phyloP scores from a whole-genome alignment of 2,797 vertebrate species.

The Sebastes flavidus region DNA sequence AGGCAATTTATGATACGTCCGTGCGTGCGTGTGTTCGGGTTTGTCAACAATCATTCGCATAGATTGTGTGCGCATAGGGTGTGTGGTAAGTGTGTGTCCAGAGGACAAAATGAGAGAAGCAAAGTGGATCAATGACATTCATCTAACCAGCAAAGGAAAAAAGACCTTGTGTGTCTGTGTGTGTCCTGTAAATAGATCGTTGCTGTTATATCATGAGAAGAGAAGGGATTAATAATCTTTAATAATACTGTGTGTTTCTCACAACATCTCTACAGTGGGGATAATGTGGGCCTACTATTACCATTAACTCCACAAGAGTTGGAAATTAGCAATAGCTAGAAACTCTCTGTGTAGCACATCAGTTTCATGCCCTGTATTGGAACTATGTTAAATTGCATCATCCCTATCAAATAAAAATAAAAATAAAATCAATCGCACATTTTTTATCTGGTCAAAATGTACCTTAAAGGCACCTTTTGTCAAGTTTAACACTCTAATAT shows the following conservation, averaged over 20 bases:
- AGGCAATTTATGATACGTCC: conserved; percentile 20
- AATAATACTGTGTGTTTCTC: neutral
- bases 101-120: conserved; percentile 20
- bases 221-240: neutral
- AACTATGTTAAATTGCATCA: too few relatives aligned
- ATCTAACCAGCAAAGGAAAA: conserved; percentile 18
- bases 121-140: conserved; percentile 35
- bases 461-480: too few relatives aligned
- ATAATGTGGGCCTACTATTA: too few relatives aligned
- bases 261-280: neutral
- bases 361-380: too few relatives aligned
- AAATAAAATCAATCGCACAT: too few relatives aligned
- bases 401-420: too few relatives aligned
- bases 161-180: neutral
- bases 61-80: neutral
- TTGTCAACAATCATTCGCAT: neutral
- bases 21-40: neutral
- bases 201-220: neutral
- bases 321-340: too few relatives aligned
- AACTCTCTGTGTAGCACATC: too few relatives aligned
- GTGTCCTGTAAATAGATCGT: neutral
- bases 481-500: too few relatives aligned
- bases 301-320: neutral
- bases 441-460: too few relatives aligned
- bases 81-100: neutral